A percentile compares a stretch with the other conserved stretches of the same genome.
These are phyloP conservation scores for Dicerorhinus sumatrensis DNA, from an alignment of 2,113 vertebrate genomes.

Conservation along the genomic window DNA sequence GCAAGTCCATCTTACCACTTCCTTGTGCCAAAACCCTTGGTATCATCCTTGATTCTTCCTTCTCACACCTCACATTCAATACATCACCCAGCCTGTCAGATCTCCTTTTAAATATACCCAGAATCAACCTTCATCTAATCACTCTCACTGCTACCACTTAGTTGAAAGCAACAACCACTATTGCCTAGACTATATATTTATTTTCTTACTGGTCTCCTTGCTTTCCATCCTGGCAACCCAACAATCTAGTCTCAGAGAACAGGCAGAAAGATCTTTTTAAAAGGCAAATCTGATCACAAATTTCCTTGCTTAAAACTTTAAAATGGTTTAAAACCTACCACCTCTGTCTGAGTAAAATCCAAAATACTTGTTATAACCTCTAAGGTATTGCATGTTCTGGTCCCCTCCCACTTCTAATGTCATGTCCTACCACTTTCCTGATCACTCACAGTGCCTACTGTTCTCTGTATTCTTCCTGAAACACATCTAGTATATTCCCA, in stretches of 20 bases:
- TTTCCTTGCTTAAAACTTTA: background rate
- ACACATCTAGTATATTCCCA: background rate
- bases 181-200: background rate
- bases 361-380: background rate
- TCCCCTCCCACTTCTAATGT: accelerated
- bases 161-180: background rate
- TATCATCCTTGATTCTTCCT: background rate
- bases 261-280: background rate
- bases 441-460: background rate
- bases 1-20: background rate
- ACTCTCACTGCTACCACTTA: background rate
- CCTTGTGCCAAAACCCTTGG: background rate
- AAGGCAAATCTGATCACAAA: background rate
- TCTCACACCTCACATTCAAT: background rate
- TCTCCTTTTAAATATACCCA: background rate
- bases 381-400: accelerated
- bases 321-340: background rate
- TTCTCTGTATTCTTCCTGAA: background rate
- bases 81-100: background rate
- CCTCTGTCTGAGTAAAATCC: background rate
- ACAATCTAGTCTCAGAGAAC: background rate
- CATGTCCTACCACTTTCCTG: background rate
- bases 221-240: background rate
- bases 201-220: background rate
- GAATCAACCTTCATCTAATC: background rate